These are phyloP conservation scores for Calyptomena viridis DNA, from an alignment of 2,113 vertebrate genomes.

Conservation along the genomic window DNA sequence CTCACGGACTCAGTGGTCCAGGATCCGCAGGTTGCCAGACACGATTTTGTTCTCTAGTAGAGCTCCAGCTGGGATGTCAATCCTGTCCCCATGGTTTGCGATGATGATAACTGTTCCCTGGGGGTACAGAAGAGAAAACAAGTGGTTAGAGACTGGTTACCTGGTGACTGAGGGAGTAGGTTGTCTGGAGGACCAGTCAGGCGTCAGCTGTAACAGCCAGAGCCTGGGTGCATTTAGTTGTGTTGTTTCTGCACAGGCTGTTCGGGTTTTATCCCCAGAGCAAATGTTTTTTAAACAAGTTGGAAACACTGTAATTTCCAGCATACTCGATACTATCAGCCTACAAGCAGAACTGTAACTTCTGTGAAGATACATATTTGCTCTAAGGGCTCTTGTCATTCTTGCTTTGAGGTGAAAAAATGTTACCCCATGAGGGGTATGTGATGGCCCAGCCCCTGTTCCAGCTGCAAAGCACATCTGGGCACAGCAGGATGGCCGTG, in stretches of 20 bases:
- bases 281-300: not conserved
- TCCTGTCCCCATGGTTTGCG: slow-evolving; percentile 96
- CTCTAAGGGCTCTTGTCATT: not conserved
- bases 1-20: slow-evolving; percentile 86
- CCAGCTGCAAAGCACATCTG: not conserved
- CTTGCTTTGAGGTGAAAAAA: not conserved
- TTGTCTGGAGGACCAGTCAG: not conserved
- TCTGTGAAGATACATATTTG: not conserved
- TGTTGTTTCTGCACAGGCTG: not conserved
- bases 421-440: rapidly evolving
- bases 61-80: slow-evolving; percentile 95
- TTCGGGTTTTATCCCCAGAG: rapidly evolving
- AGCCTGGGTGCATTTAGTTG: not conserved
- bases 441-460: no score
- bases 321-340: rapidly evolving
- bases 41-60: slow-evolving; percentile 98
- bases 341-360: not conserved
- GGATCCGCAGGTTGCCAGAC: slow-evolving; percentile 96
- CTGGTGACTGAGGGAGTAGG: rapidly evolving
- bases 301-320: not conserved
- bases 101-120: slow-evolving; percentile 99
- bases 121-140: not conserved
- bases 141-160: not conserved
- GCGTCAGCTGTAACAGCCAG: not conserved
- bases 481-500: not conserved